Percentiles rank a stretch among this genome's conserved stretches.
Evolutionary conservation across 2,888 invertebrate species (phyloP).

Genomic region (Elegia similella): DNA sequence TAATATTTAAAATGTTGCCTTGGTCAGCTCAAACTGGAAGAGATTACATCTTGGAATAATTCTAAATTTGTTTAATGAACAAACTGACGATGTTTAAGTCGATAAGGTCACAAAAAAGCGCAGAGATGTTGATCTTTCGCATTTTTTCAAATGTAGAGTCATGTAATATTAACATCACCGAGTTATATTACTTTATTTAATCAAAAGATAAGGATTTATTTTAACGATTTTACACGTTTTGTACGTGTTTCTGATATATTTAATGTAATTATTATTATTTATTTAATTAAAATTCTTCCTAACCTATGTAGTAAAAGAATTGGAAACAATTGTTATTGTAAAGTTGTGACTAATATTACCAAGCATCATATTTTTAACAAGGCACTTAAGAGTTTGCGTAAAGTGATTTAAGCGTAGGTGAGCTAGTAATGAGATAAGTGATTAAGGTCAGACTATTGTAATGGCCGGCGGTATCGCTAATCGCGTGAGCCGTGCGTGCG

Average conservation of each 20-base stretch:
- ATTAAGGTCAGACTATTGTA: slow-evolving; percentile 48
- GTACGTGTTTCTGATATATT: no score
- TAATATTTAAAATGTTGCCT: no score
- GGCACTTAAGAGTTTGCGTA: no score
- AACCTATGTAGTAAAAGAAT: no score
- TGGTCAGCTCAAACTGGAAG: background rate
- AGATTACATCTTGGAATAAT: background rate
- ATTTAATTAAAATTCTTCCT: no score
- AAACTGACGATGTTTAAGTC: background rate
- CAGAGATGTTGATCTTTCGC: background rate
- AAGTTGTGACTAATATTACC: background rate
- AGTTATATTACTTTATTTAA: background rate
- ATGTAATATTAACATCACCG: background rate
- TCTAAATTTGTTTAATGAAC: background rate
- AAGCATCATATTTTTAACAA: background rate
- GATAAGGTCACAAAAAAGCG: background rate
- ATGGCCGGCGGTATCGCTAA: slow-evolving; percentile 32
- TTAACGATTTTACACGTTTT: no score
- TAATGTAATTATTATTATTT: no score
- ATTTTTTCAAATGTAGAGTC: background rate
- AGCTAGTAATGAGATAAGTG: slow-evolving; percentile 39
- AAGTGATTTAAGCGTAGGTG: slow-evolving; percentile 26
- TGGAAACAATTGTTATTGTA: background rate
- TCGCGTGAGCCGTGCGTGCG: slow-evolving; percentile 40
- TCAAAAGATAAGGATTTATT: no score